phyloP scores from a whole-genome alignment of 1,140 invertebrate species.

The Chionoecetes opilio region DNA sequence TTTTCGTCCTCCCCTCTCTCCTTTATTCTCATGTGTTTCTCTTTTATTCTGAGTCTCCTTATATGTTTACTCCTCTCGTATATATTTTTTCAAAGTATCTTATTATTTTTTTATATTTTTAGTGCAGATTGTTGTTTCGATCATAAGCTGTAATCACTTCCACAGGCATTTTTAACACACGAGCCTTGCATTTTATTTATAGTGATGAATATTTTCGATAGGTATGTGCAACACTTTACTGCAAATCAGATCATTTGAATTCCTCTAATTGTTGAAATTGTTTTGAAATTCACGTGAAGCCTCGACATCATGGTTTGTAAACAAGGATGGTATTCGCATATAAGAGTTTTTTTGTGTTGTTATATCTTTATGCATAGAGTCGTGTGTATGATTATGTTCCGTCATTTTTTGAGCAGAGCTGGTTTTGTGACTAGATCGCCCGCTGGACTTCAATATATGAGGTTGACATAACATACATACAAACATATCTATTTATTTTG shows the following conservation, averaged over 20 bases:
- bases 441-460: background rate
- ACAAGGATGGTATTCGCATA: background rate
- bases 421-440: no score
- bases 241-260: background rate
- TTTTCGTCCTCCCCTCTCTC: conserved; percentile 11
- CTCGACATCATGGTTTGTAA: background rate
- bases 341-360: background rate
- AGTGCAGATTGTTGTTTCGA: background rate
- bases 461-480: background rate
- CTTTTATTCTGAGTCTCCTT: background rate
- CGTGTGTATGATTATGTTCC: background rate
- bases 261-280: background rate
- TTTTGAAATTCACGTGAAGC: background rate
- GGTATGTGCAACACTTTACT: conserved; percentile 13
- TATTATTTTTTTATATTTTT: background rate
- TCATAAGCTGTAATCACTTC: background rate
- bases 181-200: background rate
- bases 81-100: background rate
- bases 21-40: background rate
- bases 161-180: background rate
- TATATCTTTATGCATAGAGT: background rate
- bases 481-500: no score
- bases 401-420: background rate
- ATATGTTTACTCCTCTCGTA: background rate
- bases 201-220: background rate